Evolutionary conservation across 1,140 invertebrate species (phyloP), one percentile per base, ranked within the genome.

Genomic region (Bombus ignitus): DNA sequence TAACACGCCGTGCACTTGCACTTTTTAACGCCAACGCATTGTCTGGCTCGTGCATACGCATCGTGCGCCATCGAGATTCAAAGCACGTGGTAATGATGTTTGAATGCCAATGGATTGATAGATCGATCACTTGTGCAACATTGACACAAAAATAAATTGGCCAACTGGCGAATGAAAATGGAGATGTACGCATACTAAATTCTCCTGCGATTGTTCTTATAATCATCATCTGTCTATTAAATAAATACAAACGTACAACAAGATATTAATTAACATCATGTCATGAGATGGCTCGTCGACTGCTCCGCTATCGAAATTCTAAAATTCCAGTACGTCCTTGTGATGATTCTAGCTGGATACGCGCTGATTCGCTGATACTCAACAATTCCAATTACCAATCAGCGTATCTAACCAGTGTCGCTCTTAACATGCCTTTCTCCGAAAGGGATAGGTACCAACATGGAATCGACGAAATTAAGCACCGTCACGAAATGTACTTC

Each of bases 21-120:
- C 77, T 47, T 80, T 79, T 80, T 44, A 72, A 81, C 42, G 70
- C 53, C 59, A 39, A 85, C 70, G 70, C 53, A 62, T 32, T 28
- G 62, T 78, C 74, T 83, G 73, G 44, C 44, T 32, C 18, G 35
- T 42, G 47, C 37, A 44, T n/a, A 78, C 15, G 22, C 25, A 28
- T 8, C 10, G 22, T 37, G 9, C 4, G 66, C 3, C 6, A 8
- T 37, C 42, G 42, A 28, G 57, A 85, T 80, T 80, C 81, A 1
- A 78, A 57, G 72, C 77, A 73, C 72, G 72, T 62, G 47, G 25
- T 53, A 86, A 59, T 57, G 78, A 68, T 62, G 44, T 66, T 37
- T 28, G n/a, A 82, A 75, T 66, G 47, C n/a, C 72, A 42, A 75
- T 47, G 28, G 47, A 70, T 13, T 37, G 57, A 32, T 71, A 75